Evolutionary conservation across 2,113 vertebrate species (phyloP), one percentile per base, ranked within the genome.

Genomic region (Cyprinodon tularosa): DNA sequence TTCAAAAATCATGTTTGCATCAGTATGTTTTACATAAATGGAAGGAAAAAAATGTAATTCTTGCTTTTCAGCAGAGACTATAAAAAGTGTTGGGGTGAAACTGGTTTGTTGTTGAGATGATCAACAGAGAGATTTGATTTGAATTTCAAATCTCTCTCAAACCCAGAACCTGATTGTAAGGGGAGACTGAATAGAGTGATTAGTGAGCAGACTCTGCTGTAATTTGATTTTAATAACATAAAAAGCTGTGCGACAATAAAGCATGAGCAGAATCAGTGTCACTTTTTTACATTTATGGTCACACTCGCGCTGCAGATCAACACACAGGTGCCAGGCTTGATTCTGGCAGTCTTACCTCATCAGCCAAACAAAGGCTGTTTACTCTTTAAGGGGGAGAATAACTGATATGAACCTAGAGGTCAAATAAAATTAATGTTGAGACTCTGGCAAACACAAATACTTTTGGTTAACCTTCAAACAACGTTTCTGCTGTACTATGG

Each of bases 121-220:
- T 47, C 61, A 74, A 45, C 59, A 42, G 36, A 71, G 36, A 72
- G 36, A n/a, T 67, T 67, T n/a, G 44, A 50, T 69, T 65, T 72
- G 67, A 84, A 83, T 84, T 84, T 80, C 63, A 81, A 79, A 82
- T 59, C 37, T 44, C 57, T 62, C 40, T 12, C 38, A 66, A 61
- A 17, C 13, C 48, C 48, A 50, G 5, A 50, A 29, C 29, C 48
- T 50, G 48, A 20, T 14, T 17, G 48, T 50, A 29, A 29, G 29
- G 29, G 29, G 29, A 29, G 2, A 1, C 29, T 29, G 2, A 29
- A 29, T 29, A 15, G 15, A 72, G 22, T 68, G 53, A 13, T 36
- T 71, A n/a, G 29, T 29, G 29, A 29, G 29, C 29, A 29, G 29
- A 29, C 29, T 66, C 13, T 3, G 0, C 12, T 65, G 12, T 48